These are phyloP conservation scores for Athrips mouffetella DNA, from an alignment of 2,888 invertebrate species.

Conservation along the genomic window DNA sequence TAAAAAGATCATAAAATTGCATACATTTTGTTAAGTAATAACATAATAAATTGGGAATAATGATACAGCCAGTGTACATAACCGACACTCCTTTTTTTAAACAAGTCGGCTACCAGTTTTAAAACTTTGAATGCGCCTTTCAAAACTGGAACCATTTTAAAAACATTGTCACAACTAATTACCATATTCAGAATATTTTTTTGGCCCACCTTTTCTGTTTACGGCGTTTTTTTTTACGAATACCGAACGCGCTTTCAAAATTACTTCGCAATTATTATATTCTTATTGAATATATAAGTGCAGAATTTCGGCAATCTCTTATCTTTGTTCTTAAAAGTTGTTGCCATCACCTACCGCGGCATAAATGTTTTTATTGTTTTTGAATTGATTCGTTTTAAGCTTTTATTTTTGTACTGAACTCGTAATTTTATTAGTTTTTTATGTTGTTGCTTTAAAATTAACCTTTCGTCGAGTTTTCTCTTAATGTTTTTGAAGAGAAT, in stretches of 20 bases:
- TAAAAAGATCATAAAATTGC: too few relatives aligned
- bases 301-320: background rate
- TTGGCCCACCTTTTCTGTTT: background rate
- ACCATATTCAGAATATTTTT: conserved; percentile 11
- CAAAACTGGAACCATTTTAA: background rate
- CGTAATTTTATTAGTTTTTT: conserved; percentile 3
- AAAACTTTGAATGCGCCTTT: background rate
- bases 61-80: too few relatives aligned
- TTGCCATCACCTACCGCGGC: conserved; percentile 5
- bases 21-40: too few relatives aligned
- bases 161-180: conserved; percentile 14
- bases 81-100: too few relatives aligned
- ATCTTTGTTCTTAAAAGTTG: conserved; percentile 4
- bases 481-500: background rate
- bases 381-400: conserved; percentile 14
- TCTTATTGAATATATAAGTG: background rate
- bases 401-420: background rate
- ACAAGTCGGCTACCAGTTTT: too few relatives aligned
- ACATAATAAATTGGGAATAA: too few relatives aligned
- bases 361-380: conserved; percentile 13
- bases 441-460: background rate
- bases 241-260: background rate
- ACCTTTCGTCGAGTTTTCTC: background rate
- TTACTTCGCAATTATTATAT: background rate
- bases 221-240: background rate